Percentiles rank a stretch among this genome's conserved stretches.
Conservation (phyloP, 2,888 invertebrate species). For the Cepaea hortensis region DNA sequence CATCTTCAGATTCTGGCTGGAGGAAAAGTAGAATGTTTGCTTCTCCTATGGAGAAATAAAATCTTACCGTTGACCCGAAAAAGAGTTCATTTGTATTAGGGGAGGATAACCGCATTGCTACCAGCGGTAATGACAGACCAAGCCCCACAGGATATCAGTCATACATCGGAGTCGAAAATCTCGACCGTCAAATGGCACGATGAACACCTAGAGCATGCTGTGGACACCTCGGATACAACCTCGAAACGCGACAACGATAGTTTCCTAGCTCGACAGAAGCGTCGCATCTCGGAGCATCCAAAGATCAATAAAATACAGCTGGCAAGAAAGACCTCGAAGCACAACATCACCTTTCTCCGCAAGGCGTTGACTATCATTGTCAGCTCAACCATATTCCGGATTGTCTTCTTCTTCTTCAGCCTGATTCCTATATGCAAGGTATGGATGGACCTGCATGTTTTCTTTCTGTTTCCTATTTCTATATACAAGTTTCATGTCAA, state of each 20-base stretch:
- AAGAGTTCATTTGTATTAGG: too few species aligned
- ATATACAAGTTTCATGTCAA: not conserved
- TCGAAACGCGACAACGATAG: not conserved
- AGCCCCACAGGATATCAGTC: too few species aligned
- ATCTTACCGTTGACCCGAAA: too few species aligned
- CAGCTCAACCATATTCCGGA: not conserved
- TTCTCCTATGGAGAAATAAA: too few species aligned
- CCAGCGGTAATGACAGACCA: too few species aligned
- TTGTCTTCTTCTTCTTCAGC: not conserved
- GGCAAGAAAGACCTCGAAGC: not conserved
- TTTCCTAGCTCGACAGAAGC: not conserved
- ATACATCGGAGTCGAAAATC: too few species aligned
- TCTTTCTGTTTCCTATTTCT: not conserved
- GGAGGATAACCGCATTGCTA: too few species aligned
- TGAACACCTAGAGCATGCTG: too few species aligned
- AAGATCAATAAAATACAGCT: not conserved
- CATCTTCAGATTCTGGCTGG: too few species aligned
- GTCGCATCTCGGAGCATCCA: conserved; percentile 6
- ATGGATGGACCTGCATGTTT: not conserved
- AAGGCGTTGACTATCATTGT: not conserved
- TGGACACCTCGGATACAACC: not conserved
- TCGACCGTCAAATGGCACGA: too few species aligned
- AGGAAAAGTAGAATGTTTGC: too few species aligned
- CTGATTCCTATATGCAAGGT: conserved; percentile 15
- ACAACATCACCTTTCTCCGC: not conserved